Percentiles rank a stretch among this genome's conserved stretches.
Evolutionary conservation across 2,113 vertebrate species (phyloP).

Genomic region (Furnarius figulus): DNA sequence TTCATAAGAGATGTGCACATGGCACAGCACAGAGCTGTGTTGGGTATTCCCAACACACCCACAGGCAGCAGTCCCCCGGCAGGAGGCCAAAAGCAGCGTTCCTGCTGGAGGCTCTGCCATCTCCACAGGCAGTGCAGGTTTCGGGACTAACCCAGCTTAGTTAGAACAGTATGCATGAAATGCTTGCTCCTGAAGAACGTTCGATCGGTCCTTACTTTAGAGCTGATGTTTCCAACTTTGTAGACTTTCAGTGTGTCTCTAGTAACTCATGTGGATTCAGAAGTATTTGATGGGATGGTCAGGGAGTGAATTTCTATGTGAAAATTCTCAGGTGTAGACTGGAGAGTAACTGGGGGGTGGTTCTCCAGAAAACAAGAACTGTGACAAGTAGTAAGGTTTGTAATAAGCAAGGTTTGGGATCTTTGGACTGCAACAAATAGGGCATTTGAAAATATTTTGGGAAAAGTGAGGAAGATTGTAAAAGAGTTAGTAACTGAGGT

Average conservation of each 20-base stretch:
- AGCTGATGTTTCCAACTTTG: neutral
- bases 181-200: neutral
- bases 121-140: fast-evolving
- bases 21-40: neutral
- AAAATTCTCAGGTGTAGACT: neutral
- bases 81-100: fast-evolving
- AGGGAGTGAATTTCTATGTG: neutral
- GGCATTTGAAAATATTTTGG: neutral
- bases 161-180: neutral
- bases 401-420: neutral
- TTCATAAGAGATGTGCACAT: fast-evolving
- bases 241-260: neutral
- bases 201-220: neutral
- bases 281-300: neutral
- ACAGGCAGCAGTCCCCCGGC: neutral
- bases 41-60: neutral
- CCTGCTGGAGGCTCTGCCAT: neutral
- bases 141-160: neutral
- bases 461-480: neutral
- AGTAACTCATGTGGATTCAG: neutral
- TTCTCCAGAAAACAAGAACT: neutral
- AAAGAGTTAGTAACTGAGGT: neutral
- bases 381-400: neutral
- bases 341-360: neutral
- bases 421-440: neutral